Base-by-base conservation (phyloP, 2,888 invertebrate species). In the Romanomermis culicivorax region DNA sequence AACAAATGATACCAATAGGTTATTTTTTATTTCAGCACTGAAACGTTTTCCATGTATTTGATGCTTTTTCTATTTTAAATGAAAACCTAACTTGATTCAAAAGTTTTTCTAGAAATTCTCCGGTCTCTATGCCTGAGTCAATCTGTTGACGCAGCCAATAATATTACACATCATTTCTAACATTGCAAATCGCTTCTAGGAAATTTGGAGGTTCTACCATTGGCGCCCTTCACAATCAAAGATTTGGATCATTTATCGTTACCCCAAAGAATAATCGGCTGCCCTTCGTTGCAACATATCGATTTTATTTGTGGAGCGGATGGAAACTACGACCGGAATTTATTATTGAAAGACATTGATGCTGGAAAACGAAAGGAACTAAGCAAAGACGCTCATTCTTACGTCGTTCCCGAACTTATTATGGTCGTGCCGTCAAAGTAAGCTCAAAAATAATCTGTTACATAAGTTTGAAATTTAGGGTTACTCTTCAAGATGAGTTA, bases 221-320 rank as follows among this genome's bases (percentile, higher is more conserved):
- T 68, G 59, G 59, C 65, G 14, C 68, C 68, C 1, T 67, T 68
- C 56, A 62, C 64, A 14, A 66, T 64, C 57, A 68, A 68, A 55
- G 68, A 68, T 43, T 58, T 68, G 54, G 68, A 68, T 53, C 65
- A 65, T 56, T 58, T 68, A 51, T 62, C 64, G 4, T 51, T 68
- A 55, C 63, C 67, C 1, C 63, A 64, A 36, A 58, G 68, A 17
- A 67, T 68, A 29, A 62, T 62, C 14, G 62, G 62, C 1, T 68
- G 68, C 55, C 68, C 68, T 1, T 64, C 64, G 55, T 55, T 62
- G 29, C 61, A 64, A 47, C 63, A 66, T 42, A 65, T 68, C 26
- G 49, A 55, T 7, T n/a, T 36, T 3, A 42, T 55, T 3, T 53
- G 26, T 29, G 50, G 50, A 7, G 50, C 50, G 11, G 50, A 49